phyloP scores from a whole-genome alignment of 2,113 vertebrate species.

The Ptilorrhoa leucosticta region DNA sequence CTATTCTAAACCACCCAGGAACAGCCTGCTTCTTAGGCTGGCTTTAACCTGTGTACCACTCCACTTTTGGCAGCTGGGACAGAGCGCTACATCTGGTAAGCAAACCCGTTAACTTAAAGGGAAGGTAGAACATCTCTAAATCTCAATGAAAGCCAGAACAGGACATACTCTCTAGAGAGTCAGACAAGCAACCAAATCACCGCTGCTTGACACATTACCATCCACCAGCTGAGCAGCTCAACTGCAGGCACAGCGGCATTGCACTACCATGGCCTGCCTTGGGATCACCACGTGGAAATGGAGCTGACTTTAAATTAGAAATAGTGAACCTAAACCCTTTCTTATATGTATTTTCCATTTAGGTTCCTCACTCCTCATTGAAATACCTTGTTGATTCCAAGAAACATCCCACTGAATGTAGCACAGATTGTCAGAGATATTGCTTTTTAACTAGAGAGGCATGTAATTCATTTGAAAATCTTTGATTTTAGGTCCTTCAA shows the following conservation, averaged over 20 bases:
- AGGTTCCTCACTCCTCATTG: background rate
- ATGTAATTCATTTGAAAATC: background rate
- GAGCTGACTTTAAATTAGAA: background rate
- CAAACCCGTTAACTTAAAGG: background rate
- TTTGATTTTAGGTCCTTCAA: background rate
- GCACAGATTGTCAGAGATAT: background rate
- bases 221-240: background rate
- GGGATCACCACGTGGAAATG: background rate
- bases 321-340: background rate
- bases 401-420: background rate
- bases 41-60: background rate
- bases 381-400: background rate
- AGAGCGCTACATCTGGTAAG: background rate
- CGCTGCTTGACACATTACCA: rapidly evolving
- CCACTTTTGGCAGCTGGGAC: background rate
- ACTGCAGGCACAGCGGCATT: background rate
- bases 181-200: background rate
- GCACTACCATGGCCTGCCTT: background rate
- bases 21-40: background rate
- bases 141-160: background rate
- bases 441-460: background rate
- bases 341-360: background rate
- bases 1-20: background rate
- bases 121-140: background rate
- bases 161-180: background rate